phyloP scores from a whole-genome alignment of 2,888 invertebrate genomes.

The Laspeyria flexula region DNA sequence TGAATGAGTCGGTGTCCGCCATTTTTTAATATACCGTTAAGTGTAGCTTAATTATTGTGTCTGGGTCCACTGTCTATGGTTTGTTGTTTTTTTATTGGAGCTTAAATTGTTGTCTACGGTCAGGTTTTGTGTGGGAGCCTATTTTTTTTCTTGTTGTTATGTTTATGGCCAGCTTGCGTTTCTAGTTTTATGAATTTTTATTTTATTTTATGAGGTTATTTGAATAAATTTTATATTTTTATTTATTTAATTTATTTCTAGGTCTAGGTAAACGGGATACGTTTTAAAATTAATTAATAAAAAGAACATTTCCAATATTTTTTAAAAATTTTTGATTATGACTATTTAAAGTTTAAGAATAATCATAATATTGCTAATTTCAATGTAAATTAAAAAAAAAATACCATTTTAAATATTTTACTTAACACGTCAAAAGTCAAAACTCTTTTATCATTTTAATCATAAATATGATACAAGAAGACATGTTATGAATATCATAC shows the following conservation, averaged over 20 bases:
- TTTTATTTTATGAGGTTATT: not conserved
- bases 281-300: no score
- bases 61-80: conserved; percentile 15
- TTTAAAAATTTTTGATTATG: no score
- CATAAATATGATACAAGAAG: no score
- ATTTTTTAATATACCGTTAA: conserved; percentile 39
- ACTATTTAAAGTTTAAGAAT: no score
- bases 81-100: conserved; percentile 6
- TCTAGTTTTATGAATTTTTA: not conserved
- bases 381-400: no score
- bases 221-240: no score
- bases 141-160: not conserved
- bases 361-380: no score
- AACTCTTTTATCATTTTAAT: no score
- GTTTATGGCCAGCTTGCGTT: not conserved
- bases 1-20: conserved; percentile 43
- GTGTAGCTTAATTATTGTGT: conserved; percentile 27
- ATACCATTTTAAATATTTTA: no score
- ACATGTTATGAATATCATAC: no score
- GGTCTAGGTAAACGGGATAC: not conserved
- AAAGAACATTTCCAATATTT: no score
- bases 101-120: conserved; percentile 6
- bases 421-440: no score
- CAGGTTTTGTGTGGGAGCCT: conserved; percentile 4
- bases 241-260: not conserved